Conservation (phyloP, 2,113 vertebrate genomes). For the Verasper variegatus region DNA sequence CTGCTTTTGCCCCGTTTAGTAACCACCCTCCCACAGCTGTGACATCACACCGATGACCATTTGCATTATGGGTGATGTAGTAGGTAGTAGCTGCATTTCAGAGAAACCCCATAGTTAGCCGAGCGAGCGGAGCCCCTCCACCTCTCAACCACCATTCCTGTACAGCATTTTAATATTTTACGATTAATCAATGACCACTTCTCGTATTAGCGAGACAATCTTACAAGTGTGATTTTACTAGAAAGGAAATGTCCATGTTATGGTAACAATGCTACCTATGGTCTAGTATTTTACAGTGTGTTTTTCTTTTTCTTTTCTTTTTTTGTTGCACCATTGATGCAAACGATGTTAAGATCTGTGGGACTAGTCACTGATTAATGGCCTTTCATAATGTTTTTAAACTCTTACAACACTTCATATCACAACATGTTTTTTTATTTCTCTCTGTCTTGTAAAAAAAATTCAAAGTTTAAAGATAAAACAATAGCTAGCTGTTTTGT, state of each 20-base stretch:
- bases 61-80: constrained; percentile 65
- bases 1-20: constrained; percentile 33
- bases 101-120: constrained; percentile 18
- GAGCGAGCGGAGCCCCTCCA: constrained; percentile 32
- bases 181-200: constrained; percentile 72
- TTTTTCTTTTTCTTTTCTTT: background rate
- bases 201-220: constrained; percentile 79
- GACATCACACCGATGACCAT: constrained; percentile 34
- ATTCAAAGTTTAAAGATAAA: constrained; percentile 65
- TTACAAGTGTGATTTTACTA: constrained; percentile 69
- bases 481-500: constrained; percentile 77
- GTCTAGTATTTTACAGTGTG: constrained; percentile 66
- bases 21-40: constrained; percentile 21
- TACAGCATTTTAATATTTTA: constrained; percentile 65
- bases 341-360: constrained; percentile 61
- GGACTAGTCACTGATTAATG: constrained; percentile 73
- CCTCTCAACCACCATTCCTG: constrained; percentile 40
- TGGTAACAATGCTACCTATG: constrained; percentile 73
- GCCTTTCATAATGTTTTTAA: constrained; percentile 81
- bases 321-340: constrained; percentile 61
- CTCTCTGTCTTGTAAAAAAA: constrained; percentile 75
- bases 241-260: constrained; percentile 59
- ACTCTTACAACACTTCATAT: constrained; percentile 74
- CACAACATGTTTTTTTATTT: constrained; percentile 53
- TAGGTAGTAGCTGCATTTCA: constrained; percentile 34